Percentiles rank a stretch among this genome's conserved stretches.
Conservation (phyloP, 2,888 invertebrate species). For the Proisotoma minuta region DNA sequence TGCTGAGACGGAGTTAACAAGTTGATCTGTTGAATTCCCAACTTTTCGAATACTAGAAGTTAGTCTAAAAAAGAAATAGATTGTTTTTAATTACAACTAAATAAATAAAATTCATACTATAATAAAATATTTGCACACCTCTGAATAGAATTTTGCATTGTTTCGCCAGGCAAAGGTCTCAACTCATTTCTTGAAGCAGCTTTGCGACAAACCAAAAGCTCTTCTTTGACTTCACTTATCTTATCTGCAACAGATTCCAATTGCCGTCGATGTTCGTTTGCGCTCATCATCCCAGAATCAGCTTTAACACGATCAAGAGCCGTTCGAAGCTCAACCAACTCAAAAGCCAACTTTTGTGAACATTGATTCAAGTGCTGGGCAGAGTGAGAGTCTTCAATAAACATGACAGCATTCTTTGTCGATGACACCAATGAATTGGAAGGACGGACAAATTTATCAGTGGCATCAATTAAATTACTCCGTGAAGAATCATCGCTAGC, state of each 20-base stretch:
- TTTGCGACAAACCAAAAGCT: conserved; percentile 72
- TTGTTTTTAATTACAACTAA: neutral
- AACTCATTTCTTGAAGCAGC: conserved; percentile 69
- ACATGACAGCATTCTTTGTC: conserved; percentile 43
- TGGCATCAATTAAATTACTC: conserved; percentile 41
- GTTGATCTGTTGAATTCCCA: conserved; percentile 75
- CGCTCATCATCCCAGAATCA: conserved; percentile 60
- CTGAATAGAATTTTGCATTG: conserved; percentile 52
- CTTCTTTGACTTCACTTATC: conserved; percentile 71
- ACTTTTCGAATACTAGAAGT: conserved; percentile 66
- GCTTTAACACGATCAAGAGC: conserved; percentile 62
- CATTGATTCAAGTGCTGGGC: conserved; percentile 53
- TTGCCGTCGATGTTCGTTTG: conserved; percentile 60
- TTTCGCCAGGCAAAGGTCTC: conserved; percentile 79
- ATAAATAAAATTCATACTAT: neutral
- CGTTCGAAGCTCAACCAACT: conserved; percentile 63
- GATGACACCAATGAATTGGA: conserved; percentile 45
- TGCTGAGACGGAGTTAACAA: conserved; percentile 78
- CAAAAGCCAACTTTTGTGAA: conserved; percentile 64
- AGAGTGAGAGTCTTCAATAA: conserved; percentile 49
- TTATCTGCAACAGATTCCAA: conserved; percentile 76
- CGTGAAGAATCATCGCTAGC: conserved; percentile 41
- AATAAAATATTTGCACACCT: conserved; percentile 22
- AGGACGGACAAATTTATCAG: conserved; percentile 43
- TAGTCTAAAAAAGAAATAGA: conserved; percentile 55